A percentile compares a stretch with the other conserved stretches of the same genome.
These are phyloP conservation scores for Helicoverpa assulta DNA, from an alignment of 2,888 invertebrate species.

Conservation along the genomic window DNA sequence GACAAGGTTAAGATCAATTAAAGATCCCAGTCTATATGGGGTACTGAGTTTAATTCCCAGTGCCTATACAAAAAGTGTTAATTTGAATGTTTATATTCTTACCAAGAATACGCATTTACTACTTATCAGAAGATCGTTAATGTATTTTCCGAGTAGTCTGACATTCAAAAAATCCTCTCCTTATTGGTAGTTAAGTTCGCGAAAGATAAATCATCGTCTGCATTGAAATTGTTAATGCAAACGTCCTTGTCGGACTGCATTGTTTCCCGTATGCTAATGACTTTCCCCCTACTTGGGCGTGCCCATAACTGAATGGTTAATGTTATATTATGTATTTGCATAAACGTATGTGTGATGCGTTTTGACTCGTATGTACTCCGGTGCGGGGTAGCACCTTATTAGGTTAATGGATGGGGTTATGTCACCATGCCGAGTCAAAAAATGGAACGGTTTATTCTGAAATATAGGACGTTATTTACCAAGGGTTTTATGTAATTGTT, in stretches of 20 bases:
- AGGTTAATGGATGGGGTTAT: slow-evolving; percentile 13
- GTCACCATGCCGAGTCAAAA: background rate
- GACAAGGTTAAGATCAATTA: slow-evolving; percentile 34
- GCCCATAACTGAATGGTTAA: slow-evolving; percentile 55
- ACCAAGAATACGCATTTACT: slow-evolving; percentile 48
- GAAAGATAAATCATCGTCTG: slow-evolving; percentile 63
- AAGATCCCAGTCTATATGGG: slow-evolving; percentile 2
- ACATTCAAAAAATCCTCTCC: slow-evolving; percentile 47
- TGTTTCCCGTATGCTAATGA: slow-evolving; percentile 71
- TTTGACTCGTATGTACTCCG: slow-evolving; percentile 15
- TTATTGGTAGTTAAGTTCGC: slow-evolving; percentile 39
- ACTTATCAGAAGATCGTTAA: slow-evolving; percentile 57
- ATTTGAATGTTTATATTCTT: slow-evolving; percentile 30
- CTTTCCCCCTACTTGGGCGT: slow-evolving; percentile 63
- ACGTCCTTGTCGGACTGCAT: slow-evolving; percentile 75
- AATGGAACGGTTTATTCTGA: background rate
- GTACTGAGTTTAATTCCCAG: background rate
- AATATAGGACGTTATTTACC: background rate
- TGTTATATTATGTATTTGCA: slow-evolving; percentile 42
- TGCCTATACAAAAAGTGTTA: slow-evolving; percentile 23
- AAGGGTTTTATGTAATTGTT: slow-evolving; percentile 5
- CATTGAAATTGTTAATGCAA: slow-evolving; percentile 66
- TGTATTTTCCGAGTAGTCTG: slow-evolving; percentile 51
- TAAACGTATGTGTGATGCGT: slow-evolving; percentile 24
- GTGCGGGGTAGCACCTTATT: background rate